These are phyloP conservation scores for Melinaea menophilus DNA, from an alignment of 2,888 invertebrate genomes.

Conservation along the genomic window DNA sequence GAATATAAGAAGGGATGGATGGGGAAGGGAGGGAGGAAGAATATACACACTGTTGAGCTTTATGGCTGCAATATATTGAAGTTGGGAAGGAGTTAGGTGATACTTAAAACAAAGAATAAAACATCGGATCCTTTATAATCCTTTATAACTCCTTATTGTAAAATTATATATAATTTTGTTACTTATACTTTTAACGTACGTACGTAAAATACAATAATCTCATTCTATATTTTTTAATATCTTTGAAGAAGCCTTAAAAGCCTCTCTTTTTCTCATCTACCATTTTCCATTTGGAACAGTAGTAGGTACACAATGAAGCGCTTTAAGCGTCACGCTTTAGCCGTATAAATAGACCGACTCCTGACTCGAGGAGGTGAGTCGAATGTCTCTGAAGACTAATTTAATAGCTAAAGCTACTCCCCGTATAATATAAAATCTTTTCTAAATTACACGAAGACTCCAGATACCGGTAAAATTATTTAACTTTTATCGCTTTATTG, in stretches of 20 bases:
- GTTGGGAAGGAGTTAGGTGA: background rate
- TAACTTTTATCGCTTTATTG: conserved; percentile 6
- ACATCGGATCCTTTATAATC: too few species aligned
- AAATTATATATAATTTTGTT: too few species aligned
- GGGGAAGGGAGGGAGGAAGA: too few species aligned
- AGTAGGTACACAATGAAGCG: background rate
- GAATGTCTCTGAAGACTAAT: conserved; percentile 23
- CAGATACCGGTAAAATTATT: too few species aligned
- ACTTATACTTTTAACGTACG: background rate
- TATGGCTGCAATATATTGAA: background rate
- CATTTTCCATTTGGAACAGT: background rate
- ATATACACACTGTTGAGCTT: background rate
- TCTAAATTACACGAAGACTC: background rate
- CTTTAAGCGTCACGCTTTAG: conserved; percentile 1
- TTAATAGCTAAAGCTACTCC: conserved; percentile 16
- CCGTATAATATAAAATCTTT: background rate
- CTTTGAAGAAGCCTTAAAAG: conserved; percentile 2
- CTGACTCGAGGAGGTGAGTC: conserved; percentile 15
- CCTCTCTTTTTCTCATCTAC: background rate
- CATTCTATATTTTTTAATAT: background rate
- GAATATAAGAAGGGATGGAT: background rate
- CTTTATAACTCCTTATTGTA: too few species aligned
- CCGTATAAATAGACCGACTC: background rate
- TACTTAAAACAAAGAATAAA: too few species aligned
- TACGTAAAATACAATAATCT: background rate